Conservation (phyloP, 53 echinoderm and acorn worm species). For the Echinarachnius parma region DNA sequence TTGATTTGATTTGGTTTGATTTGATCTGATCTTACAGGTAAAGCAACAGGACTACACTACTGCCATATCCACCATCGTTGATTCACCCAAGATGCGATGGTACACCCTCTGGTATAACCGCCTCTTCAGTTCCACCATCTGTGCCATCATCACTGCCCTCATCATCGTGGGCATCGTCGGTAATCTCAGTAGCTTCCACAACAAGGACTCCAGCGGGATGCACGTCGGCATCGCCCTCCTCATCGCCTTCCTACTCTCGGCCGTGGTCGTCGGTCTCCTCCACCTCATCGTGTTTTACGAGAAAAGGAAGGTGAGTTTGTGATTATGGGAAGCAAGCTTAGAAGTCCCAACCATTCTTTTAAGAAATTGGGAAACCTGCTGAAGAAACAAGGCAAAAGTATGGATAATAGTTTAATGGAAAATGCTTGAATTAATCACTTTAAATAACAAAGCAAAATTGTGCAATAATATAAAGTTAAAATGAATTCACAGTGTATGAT, state of each 20-base stretch:
- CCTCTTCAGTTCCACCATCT: conserved; percentile 62
- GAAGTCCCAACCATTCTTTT: too few species aligned
- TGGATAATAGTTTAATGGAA: too few species aligned
- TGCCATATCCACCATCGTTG: conserved; percentile 65
- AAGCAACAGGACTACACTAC: conserved; percentile 85
- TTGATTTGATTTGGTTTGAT: too few species aligned
- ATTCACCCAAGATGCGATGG: conserved; percentile 87
- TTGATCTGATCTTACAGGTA: conserved; percentile 44
- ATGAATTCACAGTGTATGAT: too few species aligned
- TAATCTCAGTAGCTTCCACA: conserved; percentile 67
- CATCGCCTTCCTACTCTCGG: conserved; percentile 66
- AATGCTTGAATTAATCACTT: too few species aligned
- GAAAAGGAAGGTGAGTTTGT: conserved; percentile 69
- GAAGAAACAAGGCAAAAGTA: too few species aligned
- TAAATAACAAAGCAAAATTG: too few species aligned
- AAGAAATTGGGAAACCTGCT: too few species aligned
- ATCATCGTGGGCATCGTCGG: conserved; percentile 76
- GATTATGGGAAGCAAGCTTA: too few species aligned
- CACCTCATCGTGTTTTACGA: conserved; percentile 73
- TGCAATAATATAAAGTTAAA: too few species aligned
- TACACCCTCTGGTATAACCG: conserved; percentile 95
- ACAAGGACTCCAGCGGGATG: conserved; percentile 43
- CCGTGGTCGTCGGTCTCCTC: conserved; percentile 58
- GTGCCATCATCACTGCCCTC: conserved; percentile 60
- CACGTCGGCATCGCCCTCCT: conserved; percentile 58